Evolutionary conservation across 2,888 invertebrate genomes (phyloP), one percentile per base, ranked within the genome.

Genomic region (Folsomia candida): DNA sequence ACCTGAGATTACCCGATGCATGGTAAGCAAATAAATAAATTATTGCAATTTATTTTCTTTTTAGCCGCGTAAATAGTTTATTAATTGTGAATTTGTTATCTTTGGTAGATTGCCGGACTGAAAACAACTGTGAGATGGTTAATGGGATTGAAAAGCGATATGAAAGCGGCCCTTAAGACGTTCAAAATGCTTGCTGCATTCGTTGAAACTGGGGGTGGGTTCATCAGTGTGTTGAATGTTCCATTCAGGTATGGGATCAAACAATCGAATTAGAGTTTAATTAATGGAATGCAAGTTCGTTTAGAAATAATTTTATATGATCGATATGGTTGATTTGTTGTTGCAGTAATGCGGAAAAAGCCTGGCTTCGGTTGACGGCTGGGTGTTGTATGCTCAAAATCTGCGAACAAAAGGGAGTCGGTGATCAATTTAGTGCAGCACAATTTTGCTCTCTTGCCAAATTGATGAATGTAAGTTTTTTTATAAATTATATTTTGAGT

Each of bases 91-190:
- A n/a, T n/a, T n/a, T n/a, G n/a, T n/a, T n/a, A n/a, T n/a, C 27
- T 58, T 22, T n/a, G 25, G 37, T 76, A 87, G 86, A 81, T 87
- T 68, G 95, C 96, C 83, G 97, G 93, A 0, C 87, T 97, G 81
- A 98, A 98, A 84, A 91, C 96, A 75, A 94, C 98, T 91, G 96
- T 96, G 0, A 89, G 97, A 61, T 97, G 97, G 97, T 85, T 97
- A 57, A 85, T 96, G 51, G 97, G 97, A 0, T 85, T 97, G 67
- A 94, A 94, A 84, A 89, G 89, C 72, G 94, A 94, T 81, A 90
- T 90, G 73, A 87, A 92, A 22, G 92, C 94, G 0, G 94, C 94
- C 0, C 92, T 93, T 84, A 94, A 94, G 84, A 97, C 97, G 1
- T 93, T 97, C 84, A 88, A 96, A 71, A 94, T 98, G 91, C 85